A percentile compares a stretch with the other conserved stretches of the same genome.
phyloP scores from a whole-genome alignment of 2,888 invertebrate genomes.

The Venusia cambrica region DNA sequence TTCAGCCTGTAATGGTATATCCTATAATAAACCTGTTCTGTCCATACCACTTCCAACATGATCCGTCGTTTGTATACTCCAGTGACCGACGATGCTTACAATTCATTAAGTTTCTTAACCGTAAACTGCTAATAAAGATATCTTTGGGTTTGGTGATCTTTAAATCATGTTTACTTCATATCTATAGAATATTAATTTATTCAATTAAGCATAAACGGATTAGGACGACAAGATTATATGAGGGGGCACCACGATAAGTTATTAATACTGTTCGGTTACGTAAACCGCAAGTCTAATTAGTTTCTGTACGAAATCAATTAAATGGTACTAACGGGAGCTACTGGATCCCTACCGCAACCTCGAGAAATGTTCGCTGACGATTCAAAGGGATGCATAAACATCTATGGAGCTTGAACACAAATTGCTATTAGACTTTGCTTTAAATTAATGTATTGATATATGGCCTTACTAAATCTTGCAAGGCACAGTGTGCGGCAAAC shows the following conservation, averaged over 20 bases:
- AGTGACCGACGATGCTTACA: too few species aligned
- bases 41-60: too few species aligned
- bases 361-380: conserved; percentile 58
- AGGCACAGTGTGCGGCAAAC: too few species aligned
- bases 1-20: too few species aligned
- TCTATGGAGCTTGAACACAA: conserved; percentile 40
- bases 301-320: conserved; percentile 76
- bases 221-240: conserved; percentile 53
- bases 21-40: too few species aligned
- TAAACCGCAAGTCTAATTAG: conserved; percentile 77
- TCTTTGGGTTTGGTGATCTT: too few species aligned
- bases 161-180: too few species aligned
- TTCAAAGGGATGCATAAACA: conserved; percentile 58
- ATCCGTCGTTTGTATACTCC: too few species aligned
- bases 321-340: conserved; percentile 62
- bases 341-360: conserved; percentile 58
- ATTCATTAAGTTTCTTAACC: too few species aligned
- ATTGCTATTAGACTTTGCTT: conserved; percentile 44
- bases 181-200: conserved; percentile 51
- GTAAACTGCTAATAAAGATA: too few species aligned
- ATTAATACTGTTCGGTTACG: conserved; percentile 70
- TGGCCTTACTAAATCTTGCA: conserved; percentile 12
- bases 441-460: conserved; percentile 26
- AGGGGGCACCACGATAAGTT: conserved; percentile 59
- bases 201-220: conserved; percentile 50